Evolutionary conservation across 1,140 invertebrate genomes (phyloP).

Genomic region (Lepidurus packardi): DNA sequence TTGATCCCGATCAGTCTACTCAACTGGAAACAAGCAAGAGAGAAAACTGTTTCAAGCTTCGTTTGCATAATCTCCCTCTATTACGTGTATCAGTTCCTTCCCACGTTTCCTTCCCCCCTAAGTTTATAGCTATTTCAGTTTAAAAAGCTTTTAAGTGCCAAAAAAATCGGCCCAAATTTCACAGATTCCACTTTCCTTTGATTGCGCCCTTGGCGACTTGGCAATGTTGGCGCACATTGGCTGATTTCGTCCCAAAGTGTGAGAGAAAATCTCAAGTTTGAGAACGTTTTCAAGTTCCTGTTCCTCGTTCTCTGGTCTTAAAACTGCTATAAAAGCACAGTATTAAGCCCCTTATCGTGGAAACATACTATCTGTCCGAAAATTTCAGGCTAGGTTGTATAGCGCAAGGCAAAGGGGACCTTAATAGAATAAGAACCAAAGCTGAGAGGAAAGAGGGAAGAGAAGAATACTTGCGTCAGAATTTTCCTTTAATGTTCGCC

Average conservation of each 20-base stretch:
- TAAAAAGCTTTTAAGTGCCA: no score
- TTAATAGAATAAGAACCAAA: not conserved
- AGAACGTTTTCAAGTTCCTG: not conserved
- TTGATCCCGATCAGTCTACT: constrained; percentile 14
- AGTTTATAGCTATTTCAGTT: no score
- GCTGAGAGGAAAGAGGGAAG: not conserved
- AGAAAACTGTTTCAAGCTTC: not conserved
- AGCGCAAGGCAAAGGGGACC: not conserved
- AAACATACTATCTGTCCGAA: not conserved
- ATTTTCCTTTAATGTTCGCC: not conserved
- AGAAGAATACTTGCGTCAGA: not conserved
- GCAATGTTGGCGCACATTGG: not conserved
- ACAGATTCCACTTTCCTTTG: no score
- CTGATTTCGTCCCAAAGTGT: not conserved
- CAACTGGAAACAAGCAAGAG: not conserved
- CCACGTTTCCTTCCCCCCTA: not conserved
- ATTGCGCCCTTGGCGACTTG: no score
- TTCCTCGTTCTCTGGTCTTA: not conserved
- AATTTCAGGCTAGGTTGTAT: not conserved
- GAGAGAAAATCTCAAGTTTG: not conserved
- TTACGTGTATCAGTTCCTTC: not conserved
- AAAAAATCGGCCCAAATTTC: no score
- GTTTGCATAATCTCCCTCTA: constrained; percentile 4
- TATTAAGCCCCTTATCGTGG: not conserved
- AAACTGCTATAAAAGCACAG: not conserved